Percentiles rank a stretch among this genome's conserved stretches.
phyloP scores from a whole-genome alignment of 2,113 vertebrate species.

The Protomyctophum bolini region DNA sequence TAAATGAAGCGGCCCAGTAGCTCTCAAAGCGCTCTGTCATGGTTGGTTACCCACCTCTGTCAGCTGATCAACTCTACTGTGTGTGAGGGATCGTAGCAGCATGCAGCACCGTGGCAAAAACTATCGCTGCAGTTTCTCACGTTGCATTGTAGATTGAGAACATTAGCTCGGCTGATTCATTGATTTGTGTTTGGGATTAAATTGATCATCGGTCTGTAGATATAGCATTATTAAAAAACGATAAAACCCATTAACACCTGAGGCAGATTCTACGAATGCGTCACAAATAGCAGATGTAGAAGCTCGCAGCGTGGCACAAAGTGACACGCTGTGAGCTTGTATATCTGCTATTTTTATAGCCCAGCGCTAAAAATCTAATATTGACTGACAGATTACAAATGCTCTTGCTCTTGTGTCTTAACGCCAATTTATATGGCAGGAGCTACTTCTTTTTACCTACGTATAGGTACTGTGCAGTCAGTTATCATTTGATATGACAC shows the following conservation, averaged over 20 bases:
- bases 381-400: too few species aligned
- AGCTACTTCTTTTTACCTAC: too few species aligned
- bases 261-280: too few species aligned
- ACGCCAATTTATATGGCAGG: too few species aligned
- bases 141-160: conserved; percentile 12
- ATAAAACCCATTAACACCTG: neutral
- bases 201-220: neutral
- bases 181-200: conserved; percentile 8
- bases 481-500: too few species aligned
- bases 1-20: conserved; percentile 61
- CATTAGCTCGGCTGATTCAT: neutral
- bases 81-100: conserved; percentile 45
- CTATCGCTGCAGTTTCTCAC: conserved; percentile 23
- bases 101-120: conserved; percentile 28
- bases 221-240: neutral
- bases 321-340: too few species aligned
- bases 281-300: too few species aligned
- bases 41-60: conserved; percentile 60
- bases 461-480: too few species aligned
- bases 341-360: too few species aligned
- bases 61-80: conserved; percentile 50
- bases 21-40: conserved; percentile 59
- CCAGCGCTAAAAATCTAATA: too few species aligned
- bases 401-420: too few species aligned
- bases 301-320: too few species aligned